Conservation (phyloP, 2,888 invertebrate genomes). For the Lycaena phlaeas region DNA sequence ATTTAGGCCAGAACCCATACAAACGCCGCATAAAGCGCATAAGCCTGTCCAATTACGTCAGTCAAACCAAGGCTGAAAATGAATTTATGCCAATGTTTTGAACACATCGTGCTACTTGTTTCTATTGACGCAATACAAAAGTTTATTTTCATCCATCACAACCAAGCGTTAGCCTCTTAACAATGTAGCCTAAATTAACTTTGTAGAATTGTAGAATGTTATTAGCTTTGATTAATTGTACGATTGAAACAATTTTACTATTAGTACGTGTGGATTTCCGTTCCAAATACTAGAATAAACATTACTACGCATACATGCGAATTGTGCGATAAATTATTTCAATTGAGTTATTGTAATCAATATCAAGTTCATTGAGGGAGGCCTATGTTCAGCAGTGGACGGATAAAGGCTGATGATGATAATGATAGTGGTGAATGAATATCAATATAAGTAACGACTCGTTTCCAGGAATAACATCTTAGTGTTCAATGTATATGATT, state of each 20-base stretch:
- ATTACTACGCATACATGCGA: neutral
- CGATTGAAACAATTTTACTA: neutral
- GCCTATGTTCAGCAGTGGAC: too few species aligned
- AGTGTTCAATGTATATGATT: too few species aligned
- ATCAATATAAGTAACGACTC: too few species aligned
- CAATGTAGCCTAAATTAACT: slow-evolving; percentile 5
- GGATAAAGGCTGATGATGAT: too few species aligned
- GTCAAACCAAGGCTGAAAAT: neutral
- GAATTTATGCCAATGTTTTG: neutral
- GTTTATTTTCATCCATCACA: slow-evolving; percentile 1
- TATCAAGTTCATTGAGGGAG: neutral
- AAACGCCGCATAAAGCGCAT: neutral
- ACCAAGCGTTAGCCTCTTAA: neutral
- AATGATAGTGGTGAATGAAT: too few species aligned
- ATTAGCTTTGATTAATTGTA: slow-evolving; percentile 1
- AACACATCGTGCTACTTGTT: neutral
- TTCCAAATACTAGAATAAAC: neutral
- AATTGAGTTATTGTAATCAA: neutral
- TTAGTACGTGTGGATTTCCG: neutral
- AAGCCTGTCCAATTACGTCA: neutral
- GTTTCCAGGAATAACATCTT: too few species aligned
- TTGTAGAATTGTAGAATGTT: neutral
- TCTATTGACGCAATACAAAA: slow-evolving; percentile 2
- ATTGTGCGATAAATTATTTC: neutral
- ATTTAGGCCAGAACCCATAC: too few species aligned